These are phyloP conservation scores for Acipenser transmontanus DNA, from an alignment of 2,797 vertebrate genomes.

Conservation along the genomic window DNA sequence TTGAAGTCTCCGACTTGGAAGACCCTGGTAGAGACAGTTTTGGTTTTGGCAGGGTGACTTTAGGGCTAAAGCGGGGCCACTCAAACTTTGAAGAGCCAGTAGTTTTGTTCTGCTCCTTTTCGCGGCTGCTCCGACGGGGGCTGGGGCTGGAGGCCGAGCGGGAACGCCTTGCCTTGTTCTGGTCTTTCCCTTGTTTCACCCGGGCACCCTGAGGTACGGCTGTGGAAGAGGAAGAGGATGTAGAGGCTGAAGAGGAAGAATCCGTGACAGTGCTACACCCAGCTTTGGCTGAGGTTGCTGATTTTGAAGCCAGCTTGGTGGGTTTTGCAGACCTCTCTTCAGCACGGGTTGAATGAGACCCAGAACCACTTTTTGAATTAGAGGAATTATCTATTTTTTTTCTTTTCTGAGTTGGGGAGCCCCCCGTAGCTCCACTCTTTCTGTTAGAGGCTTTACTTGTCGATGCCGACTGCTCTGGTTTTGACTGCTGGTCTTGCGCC, in stretches of 20 bases:
- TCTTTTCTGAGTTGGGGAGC: constrained; percentile 86
- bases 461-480: constrained; percentile 67
- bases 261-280: constrained; percentile 98
- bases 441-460: constrained; percentile 83
- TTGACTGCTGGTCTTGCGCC: constrained; percentile 61
- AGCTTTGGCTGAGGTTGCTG: constrained; percentile 99
- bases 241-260: constrained; percentile 92
- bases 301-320: constrained; percentile 99
- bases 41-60: constrained; percentile 98
- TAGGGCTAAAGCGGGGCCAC: constrained; percentile 97
- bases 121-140: constrained; percentile 89
- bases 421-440: constrained; percentile 80
- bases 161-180: constrained; percentile 91
- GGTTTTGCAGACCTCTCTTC: constrained; percentile 95
- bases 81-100: constrained; percentile 96
- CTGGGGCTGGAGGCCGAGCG: constrained; percentile 96
- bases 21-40: constrained; percentile 97
- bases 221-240: constrained; percentile 91
- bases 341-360: constrained; percentile 80
- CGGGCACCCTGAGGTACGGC: constrained; percentile 80
- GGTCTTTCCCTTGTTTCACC: constrained; percentile 98
- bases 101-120: constrained; percentile 86
- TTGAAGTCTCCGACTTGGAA: constrained; percentile 96
- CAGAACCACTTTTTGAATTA: constrained; percentile 80
- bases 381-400: constrained; percentile 88